phyloP scores from a whole-genome alignment of 2,113 vertebrate genomes.

The Bambusicola thoracicus region DNA sequence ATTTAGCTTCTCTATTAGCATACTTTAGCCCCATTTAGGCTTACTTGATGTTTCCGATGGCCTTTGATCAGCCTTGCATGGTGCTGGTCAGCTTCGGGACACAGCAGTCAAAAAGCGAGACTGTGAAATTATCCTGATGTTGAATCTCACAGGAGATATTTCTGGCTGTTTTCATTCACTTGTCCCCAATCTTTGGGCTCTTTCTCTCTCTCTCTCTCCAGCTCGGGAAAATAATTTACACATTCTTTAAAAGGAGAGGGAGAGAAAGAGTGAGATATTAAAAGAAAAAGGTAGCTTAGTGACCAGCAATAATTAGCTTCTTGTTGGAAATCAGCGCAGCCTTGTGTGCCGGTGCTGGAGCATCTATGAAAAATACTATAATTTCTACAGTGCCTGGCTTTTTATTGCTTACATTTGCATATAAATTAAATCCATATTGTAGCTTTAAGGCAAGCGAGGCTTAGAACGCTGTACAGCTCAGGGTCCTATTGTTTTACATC shows the following conservation, averaged over 20 bases:
- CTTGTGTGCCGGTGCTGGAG: slow-evolving; percentile 67
- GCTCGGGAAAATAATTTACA: slow-evolving; percentile 76
- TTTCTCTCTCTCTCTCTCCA: slow-evolving; percentile 14
- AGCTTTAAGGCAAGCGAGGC: slow-evolving; percentile 93
- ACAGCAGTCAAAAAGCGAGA: slow-evolving; percentile 79
- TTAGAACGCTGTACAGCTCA: slow-evolving; percentile 86
- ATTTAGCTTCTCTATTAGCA: slow-evolving; percentile 88
- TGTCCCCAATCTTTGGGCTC: slow-evolving; percentile 70
- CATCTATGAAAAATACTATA: slow-evolving; percentile 82
- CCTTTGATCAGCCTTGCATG: slow-evolving; percentile 90
- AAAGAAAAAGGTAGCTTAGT: slow-evolving; percentile 73
- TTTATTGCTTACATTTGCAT: slow-evolving; percentile 99
- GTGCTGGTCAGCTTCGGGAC: slow-evolving; percentile 82
- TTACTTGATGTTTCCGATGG: slow-evolving; percentile 85
- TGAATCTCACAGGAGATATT: slow-evolving; percentile 77
- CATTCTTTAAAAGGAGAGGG: slow-evolving; percentile 52
- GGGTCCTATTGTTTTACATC: slow-evolving; percentile 93
- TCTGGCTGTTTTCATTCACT: slow-evolving; percentile 75
- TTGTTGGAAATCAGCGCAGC: slow-evolving; percentile 72
- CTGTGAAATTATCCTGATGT: slow-evolving; percentile 86
- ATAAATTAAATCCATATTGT: slow-evolving; percentile 99
- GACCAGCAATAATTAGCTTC: slow-evolving; percentile 81
- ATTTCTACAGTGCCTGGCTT: slow-evolving; percentile 94
- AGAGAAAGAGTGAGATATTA: slow-evolving; percentile 63
- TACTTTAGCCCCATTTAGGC: slow-evolving; percentile 86